Evolutionary conservation across 2,888 invertebrate genomes (phyloP), one percentile per base, ranked within the genome.

Genomic region (Laothoe populi): DNA sequence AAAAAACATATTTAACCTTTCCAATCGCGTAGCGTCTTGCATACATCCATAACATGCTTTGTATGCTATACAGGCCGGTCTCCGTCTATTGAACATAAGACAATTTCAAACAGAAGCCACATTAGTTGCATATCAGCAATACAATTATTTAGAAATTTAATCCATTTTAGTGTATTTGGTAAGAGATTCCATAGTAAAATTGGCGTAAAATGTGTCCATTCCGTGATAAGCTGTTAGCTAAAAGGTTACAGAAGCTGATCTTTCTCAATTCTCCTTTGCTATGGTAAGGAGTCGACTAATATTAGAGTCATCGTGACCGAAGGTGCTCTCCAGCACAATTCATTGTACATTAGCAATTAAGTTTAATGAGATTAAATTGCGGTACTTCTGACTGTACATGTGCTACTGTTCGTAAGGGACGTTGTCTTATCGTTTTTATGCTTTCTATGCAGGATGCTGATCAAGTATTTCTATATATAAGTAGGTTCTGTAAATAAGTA

Each of bases 291-390:
- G 16, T 5, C 24, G 40, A 53, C 49, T 53, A 16, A 40, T 67
- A 70, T 69, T 73, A 87, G 85, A 88, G 75, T 88, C 88, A 87
- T 74, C 77, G 64, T 81, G 86, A 87, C 84, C 86, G 74, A 74
- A 76, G 77, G 78, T 83, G 79, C 85, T 83, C 74, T 81, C 75
- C 73, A 72, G 67, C 73, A 76, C 88, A 87, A 87, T n/a, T n/a
- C n/a, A n/a, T 87, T 87, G 88, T 85, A 78, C 82, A 85, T 83
- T 79, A 82, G 81, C 84, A 88, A 89, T 92, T 90, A 89, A 88
- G 84, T 82, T 81, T 83, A 84, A 90, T 87, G 78, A 88, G 85
- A 87, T 90, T 84, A 85, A 86, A 88, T 87, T 83, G 81, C 83
- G 79, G 86, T 88, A 88, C 89, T 89, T 87, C 80, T 83, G 84